These are phyloP conservation scores for Lasioglossum lativentre DNA, from an alignment of 2,888 invertebrate species.

Conservation along the genomic window DNA sequence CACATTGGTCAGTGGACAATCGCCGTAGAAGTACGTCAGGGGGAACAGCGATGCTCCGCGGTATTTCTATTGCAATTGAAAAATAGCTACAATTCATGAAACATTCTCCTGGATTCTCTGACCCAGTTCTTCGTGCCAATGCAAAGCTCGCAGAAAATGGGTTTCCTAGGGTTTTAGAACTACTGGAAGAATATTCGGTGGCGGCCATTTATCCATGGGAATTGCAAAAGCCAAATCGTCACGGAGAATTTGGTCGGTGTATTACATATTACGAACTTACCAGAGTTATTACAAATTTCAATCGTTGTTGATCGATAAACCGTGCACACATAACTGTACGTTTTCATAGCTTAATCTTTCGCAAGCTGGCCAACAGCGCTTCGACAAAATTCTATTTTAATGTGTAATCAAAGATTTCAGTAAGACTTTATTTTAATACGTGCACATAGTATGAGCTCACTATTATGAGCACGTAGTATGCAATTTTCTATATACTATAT, in stretches of 20 bases:
- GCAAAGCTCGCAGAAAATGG: conserved; percentile 41
- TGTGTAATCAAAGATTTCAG: neutral
- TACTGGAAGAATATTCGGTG: conserved; percentile 38
- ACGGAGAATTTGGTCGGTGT: neutral
- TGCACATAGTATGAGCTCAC: no score
- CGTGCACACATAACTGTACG: neutral
- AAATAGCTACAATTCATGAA: conserved; percentile 67
- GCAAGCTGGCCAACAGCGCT: neutral
- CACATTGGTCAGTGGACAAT: conserved; percentile 37
- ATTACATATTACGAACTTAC: neutral
- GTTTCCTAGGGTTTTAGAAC: conserved; percentile 32
- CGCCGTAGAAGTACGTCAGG: conserved; percentile 25
- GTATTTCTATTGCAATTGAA: conserved; percentile 66
- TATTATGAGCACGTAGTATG: no score
- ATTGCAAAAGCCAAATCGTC: neutral
- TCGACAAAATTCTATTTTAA: neutral
- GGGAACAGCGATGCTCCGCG: conserved; percentile 23
- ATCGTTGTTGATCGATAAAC: neutral
- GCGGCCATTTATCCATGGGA: neutral
- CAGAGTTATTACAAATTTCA: conserved; percentile 7
- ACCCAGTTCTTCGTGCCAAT: conserved; percentile 48
- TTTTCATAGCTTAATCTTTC: neutral
- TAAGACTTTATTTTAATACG: neutral
- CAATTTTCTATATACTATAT: no score
- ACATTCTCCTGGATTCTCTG: conserved; percentile 59